A percentile compares a stretch with the other conserved stretches of the same genome.
Conservation (phyloP, 2,113 vertebrate genomes). For the Calypte anna region DNA sequence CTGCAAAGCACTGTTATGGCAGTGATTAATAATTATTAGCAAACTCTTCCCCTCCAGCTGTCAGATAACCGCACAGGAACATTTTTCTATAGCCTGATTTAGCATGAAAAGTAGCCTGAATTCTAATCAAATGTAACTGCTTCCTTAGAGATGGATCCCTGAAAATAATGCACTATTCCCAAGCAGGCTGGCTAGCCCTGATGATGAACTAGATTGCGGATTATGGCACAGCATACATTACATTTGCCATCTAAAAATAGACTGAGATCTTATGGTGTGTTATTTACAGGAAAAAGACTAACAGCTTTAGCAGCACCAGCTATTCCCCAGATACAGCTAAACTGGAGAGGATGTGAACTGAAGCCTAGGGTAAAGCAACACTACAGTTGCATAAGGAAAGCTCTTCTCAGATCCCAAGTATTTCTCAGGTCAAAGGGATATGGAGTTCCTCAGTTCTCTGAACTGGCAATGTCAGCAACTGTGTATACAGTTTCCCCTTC, state of each 20-base stretch:
- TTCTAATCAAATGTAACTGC: conserved; percentile 18
- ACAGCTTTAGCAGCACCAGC: background rate
- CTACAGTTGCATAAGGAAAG: background rate
- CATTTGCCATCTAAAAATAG: background rate
- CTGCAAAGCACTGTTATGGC: conserved; percentile 24
- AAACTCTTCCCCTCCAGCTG: conserved; percentile 44
- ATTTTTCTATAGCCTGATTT: conserved; percentile 12
- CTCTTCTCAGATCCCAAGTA: background rate
- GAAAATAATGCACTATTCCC: background rate
- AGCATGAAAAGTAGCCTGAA: background rate
- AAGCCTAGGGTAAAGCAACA: background rate
- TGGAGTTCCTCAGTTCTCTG: background rate
- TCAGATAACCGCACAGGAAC: conserved; percentile 16
- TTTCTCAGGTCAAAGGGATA: background rate
- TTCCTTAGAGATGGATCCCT: background rate
- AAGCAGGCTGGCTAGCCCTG: background rate
- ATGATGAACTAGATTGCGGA: background rate
- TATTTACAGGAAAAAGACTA: background rate
- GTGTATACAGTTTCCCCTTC: background rate
- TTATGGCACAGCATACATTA: background rate
- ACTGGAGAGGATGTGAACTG: background rate
- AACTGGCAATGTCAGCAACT: background rate
- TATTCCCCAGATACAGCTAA: background rate
- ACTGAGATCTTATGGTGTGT: background rate
- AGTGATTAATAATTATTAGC: conserved; percentile 52